phyloP scores from a whole-genome alignment of 2,797 vertebrate genomes.

The Brotula barbata region DNA sequence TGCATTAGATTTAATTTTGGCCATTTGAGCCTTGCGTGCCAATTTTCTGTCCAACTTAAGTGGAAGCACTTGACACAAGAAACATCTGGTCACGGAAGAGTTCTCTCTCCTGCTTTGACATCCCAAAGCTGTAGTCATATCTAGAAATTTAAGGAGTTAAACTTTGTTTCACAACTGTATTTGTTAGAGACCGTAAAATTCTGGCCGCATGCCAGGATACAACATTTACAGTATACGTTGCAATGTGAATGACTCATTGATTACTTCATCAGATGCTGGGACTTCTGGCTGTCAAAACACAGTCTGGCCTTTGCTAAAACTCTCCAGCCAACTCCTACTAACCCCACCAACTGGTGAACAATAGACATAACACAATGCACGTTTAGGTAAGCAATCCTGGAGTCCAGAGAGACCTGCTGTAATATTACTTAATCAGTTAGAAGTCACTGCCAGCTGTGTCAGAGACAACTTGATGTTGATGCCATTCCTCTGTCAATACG shows the following conservation, averaged over 20 bases:
- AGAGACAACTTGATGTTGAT: background rate
- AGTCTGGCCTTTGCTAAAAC: conserved; percentile 7
- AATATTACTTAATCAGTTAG: background rate
- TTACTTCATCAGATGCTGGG: conserved; percentile 15
- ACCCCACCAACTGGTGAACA: background rate
- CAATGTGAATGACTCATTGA: background rate
- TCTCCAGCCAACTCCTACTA: background rate
- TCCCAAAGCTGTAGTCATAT: conserved; percentile 32
- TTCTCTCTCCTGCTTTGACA: conserved; percentile 50
- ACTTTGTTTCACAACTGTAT: background rate
- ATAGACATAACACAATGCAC: too few species aligned
- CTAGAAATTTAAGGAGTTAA: conserved; percentile 32
- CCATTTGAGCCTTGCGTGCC: conserved; percentile 51
- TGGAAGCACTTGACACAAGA: conserved; percentile 68
- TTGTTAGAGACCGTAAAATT: background rate
- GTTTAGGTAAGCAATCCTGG: background rate
- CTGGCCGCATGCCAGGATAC: conserved; percentile 5
- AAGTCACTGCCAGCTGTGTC: background rate
- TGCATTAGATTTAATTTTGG: conserved; percentile 59
- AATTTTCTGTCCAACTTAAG: conserved; percentile 67
- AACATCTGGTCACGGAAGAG: conserved; percentile 56
- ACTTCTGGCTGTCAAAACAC: conserved; percentile 6
- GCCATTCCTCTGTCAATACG: too few species aligned
- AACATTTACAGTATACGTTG: conserved; percentile 9
- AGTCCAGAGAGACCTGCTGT: conserved; percentile 5